Percentiles rank a stretch among this genome's conserved stretches.
phyloP scores from a whole-genome alignment of 2,113 vertebrate species.

The Cololabis saira region DNA sequence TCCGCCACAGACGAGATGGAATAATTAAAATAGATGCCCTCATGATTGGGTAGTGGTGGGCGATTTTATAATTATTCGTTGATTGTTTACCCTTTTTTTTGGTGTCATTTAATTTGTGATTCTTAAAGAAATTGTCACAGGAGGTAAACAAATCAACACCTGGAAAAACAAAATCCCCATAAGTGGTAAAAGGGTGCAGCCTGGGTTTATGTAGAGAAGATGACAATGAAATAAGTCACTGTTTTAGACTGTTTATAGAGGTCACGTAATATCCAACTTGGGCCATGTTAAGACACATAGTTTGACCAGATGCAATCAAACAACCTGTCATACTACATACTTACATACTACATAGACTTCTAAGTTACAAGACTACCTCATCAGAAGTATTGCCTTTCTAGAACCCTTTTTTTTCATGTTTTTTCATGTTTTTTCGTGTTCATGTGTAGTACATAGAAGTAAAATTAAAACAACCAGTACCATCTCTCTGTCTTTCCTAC shows the following conservation, averaged over 20 bases:
- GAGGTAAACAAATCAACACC: constrained; percentile 34
- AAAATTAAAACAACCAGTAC: constrained; percentile 1
- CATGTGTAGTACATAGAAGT: not conserved
- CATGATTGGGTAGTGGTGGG: not conserved
- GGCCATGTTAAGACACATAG: no score
- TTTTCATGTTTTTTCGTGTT: no score
- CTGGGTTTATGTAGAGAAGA: constrained; percentile 38
- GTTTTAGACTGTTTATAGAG: constrained; percentile 21
- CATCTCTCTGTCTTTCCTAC: not conserved
- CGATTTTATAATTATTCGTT: not conserved
- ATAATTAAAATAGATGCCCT: not conserved
- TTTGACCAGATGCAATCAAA: no score
- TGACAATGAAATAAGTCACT: constrained; percentile 60
- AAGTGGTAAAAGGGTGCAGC: constrained; percentile 30
- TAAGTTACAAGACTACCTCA: no score
- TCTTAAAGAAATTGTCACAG: constrained; percentile 22
- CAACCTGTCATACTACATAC: no score
- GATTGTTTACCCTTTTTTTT: constrained; percentile 24
- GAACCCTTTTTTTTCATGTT: not conserved
- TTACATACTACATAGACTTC: no score
- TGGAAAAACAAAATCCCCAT: constrained; percentile 37
- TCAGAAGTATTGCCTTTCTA: not conserved
- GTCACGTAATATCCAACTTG: not conserved
- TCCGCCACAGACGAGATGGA: not conserved
- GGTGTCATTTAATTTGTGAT: constrained; percentile 1